A percentile compares a stretch with the other conserved stretches of the same genome.
phyloP scores from a whole-genome alignment of 2,797 vertebrate species.

The Diglossa cyanea region DNA sequence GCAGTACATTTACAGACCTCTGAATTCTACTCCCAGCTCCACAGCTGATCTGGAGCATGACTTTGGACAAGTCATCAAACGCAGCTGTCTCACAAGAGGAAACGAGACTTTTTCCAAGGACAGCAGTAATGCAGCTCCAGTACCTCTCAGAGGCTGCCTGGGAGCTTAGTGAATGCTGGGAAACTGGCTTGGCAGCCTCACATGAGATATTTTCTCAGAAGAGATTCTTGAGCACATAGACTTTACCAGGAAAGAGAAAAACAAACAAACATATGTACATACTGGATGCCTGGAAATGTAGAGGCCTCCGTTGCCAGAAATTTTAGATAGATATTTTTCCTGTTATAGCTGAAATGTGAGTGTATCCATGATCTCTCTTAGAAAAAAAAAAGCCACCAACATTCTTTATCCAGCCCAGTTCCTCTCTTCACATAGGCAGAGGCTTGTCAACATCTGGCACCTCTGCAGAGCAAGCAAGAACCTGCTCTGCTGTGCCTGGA shows the following conservation, averaged over 20 bases:
- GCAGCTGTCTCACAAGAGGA: neutral
- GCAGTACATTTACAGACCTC: neutral
- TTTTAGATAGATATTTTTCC: neutral
- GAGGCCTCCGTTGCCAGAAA: neutral
- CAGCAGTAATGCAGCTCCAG: neutral
- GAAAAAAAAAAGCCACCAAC: neutral
- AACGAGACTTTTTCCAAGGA: neutral
- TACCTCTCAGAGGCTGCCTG: neutral
- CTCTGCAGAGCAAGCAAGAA: neutral
- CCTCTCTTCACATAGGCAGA: neutral
- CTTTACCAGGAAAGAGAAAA: neutral
- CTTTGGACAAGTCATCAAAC: neutral
- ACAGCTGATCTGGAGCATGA: neutral
- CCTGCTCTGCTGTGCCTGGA: neutral
- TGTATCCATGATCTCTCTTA: neutral
- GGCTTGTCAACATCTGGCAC: neutral
- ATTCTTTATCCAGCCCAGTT: neutral
- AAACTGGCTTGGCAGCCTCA: neutral
- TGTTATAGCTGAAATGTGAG: neutral
- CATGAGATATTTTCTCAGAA: neutral
- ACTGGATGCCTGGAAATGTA: neutral
- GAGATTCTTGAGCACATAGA: neutral
- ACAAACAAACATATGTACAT: neutral
- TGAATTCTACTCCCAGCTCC: neutral
- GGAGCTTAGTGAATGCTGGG: neutral